These are phyloP conservation scores for Drosophila melanosoma DNA, from an alignment of 2,888 invertebrate species.

Conservation along the genomic window DNA sequence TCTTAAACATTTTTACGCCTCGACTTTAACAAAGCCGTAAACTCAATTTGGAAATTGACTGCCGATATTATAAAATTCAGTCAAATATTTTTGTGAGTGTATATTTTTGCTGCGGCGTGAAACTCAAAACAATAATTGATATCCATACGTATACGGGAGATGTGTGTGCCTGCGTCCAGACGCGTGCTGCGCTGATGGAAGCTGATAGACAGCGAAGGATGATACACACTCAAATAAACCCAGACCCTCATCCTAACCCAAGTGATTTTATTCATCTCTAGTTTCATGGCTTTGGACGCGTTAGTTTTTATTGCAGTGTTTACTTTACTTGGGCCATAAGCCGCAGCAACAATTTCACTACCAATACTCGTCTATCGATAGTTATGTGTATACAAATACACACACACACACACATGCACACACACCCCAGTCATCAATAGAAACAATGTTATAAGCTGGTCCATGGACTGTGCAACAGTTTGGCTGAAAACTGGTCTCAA, in stretches of 20 bases:
- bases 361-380: slow-evolving; percentile 58
- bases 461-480: slow-evolving; percentile 70
- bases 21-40: no score
- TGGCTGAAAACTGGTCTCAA: slow-evolving; percentile 49
- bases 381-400: slow-evolving; percentile 29
- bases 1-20: no score
- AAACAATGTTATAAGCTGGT: slow-evolving; percentile 60
- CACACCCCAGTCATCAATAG: slow-evolving; percentile 13
- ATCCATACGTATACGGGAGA: not conserved
- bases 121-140: not conserved
- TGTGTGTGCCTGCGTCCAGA: slow-evolving; percentile 44
- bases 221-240: not conserved
- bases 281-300: slow-evolving; percentile 58
- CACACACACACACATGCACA: not conserved
- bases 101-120: slow-evolving; percentile 50
- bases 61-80: no score
- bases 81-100: slow-evolving; percentile 7
- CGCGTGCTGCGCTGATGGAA: slow-evolving; percentile 18
- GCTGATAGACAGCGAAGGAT: not conserved
- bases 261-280: slow-evolving; percentile 51
- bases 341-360: slow-evolving; percentile 50
- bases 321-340: slow-evolving; percentile 53
- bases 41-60: no score
- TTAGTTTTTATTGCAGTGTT: slow-evolving; percentile 70
- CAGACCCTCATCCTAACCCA: slow-evolving; percentile 16